A percentile compares a stretch with the other conserved stretches of the same genome.
Conservation (phyloP, 2,113 vertebrate genomes). For the Willisornis vidua region DNA sequence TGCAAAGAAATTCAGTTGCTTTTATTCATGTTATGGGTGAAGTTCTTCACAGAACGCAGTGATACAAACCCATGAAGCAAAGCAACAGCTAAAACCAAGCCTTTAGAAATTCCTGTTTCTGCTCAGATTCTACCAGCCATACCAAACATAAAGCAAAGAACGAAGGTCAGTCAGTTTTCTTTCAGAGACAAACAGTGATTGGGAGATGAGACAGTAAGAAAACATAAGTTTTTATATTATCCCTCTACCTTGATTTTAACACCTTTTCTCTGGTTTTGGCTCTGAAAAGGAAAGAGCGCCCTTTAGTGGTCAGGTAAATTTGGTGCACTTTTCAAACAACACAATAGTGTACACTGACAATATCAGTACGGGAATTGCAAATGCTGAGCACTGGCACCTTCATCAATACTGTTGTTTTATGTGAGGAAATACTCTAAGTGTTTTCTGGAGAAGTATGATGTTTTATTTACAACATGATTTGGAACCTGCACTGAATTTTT, state of each 20-base stretch:
- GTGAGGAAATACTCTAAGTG: background rate
- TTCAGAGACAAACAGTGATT: background rate
- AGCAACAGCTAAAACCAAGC: background rate
- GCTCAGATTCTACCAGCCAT: background rate
- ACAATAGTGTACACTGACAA: background rate
- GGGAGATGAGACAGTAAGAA: background rate
- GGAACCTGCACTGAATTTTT: background rate
- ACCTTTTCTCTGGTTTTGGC: background rate
- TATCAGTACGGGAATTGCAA: background rate
- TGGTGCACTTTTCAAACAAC: background rate
- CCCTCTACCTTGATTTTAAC: background rate
- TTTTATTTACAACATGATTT: background rate
- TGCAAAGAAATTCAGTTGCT: background rate
- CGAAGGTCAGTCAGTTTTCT: background rate
- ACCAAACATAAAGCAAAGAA: background rate
- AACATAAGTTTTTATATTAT: background rate
- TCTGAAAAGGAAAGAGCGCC: conserved; percentile 30
- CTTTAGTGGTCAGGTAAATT: conserved; percentile 19
- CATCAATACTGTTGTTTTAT: background rate
- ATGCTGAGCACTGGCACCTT: fast-evolving
- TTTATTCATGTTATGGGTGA: fast-evolving
- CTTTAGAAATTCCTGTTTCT: background rate
- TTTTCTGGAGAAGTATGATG: background rate
- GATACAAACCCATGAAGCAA: background rate
- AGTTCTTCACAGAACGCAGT: background rate